A percentile compares a stretch with the other conserved stretches of the same genome.
These are phyloP conservation scores for Triplophysa siluroides DNA, from an alignment of 2,113 vertebrate species.

Conservation along the genomic window DNA sequence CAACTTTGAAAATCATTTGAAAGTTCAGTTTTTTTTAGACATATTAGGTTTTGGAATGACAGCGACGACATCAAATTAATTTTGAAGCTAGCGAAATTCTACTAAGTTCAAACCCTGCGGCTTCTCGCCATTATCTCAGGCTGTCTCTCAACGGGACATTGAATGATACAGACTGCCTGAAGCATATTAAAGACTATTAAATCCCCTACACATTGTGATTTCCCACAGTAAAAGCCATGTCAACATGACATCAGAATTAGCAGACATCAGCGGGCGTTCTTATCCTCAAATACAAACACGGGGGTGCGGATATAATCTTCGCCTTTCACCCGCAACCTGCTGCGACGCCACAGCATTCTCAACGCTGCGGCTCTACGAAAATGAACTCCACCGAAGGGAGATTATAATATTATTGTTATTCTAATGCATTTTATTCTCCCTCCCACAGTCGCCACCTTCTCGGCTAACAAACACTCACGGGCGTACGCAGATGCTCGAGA, in stretches of 20 bases:
- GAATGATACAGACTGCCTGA: conserved; percentile 41
- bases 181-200: conserved; percentile 56
- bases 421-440: conserved; percentile 72
- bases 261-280: conserved; percentile 46
- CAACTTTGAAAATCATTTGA: too few species aligned
- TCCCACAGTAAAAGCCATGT: conserved; percentile 47
- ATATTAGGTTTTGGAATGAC: too few species aligned
- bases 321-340: conserved; percentile 52
- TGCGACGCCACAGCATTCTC: conserved; percentile 44
- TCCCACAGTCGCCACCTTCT: conserved; percentile 45
- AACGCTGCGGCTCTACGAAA: conserved; percentile 79
- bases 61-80: too few species aligned
- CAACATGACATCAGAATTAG: conserved; percentile 60
- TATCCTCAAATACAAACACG: conserved; percentile 64
- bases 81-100: neutral
- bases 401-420: conserved; percentile 81
- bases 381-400: conserved; percentile 69
- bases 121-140: conserved; percentile 23
- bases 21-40: too few species aligned
- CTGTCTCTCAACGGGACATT: conserved; percentile 25
- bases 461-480: conserved; percentile 37
- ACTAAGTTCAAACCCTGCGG: too few species aligned
- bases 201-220: conserved; percentile 44
- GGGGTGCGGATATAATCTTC: conserved; percentile 60
- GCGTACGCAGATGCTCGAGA: conserved; percentile 1